A percentile compares a stretch with the other conserved stretches of the same genome.
Evolutionary conservation across 2,113 vertebrate genomes (phyloP).

Genomic region (Cathartes aura): DNA sequence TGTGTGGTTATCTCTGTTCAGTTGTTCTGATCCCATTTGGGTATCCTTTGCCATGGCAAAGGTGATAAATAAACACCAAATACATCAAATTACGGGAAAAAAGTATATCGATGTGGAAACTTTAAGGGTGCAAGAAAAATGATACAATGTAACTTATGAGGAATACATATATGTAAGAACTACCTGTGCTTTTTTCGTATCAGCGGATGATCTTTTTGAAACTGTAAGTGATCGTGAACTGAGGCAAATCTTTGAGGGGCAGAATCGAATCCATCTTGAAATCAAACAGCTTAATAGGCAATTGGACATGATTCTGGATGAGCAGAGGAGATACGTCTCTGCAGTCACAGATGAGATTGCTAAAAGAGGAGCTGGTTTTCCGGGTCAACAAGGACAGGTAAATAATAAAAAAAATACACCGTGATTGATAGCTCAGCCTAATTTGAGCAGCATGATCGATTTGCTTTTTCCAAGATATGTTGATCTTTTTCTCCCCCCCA

Average conservation of each 20-base stretch:
- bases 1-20: not conserved
- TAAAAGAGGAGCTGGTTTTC: conserved; percentile 73
- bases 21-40: not conserved
- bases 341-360: conserved; percentile 86
- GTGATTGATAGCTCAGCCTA: not conserved
- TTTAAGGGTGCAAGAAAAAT: not conserved
- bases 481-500: not conserved
- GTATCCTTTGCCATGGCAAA: not conserved
- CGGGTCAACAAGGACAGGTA: conserved; percentile 83
- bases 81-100: not conserved
- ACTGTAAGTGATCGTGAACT: conserved; percentile 90
- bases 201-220: conserved; percentile 91
- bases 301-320: conserved; percentile 94
- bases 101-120: not conserved
- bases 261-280: conserved; percentile 95
- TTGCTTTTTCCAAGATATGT: not conserved
- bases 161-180: not conserved
- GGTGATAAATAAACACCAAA: not conserved
- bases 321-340: conserved; percentile 90
- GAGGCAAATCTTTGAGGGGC: conserved; percentile 96
- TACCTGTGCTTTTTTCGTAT: not conserved
- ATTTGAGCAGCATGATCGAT: not conserved
- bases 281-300: conserved; percentile 95
- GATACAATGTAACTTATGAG: fast-evolving
- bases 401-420: not conserved